Evolutionary conservation across 2,797 vertebrate species (phyloP).

Genomic region (Paguma larvata): DNA sequence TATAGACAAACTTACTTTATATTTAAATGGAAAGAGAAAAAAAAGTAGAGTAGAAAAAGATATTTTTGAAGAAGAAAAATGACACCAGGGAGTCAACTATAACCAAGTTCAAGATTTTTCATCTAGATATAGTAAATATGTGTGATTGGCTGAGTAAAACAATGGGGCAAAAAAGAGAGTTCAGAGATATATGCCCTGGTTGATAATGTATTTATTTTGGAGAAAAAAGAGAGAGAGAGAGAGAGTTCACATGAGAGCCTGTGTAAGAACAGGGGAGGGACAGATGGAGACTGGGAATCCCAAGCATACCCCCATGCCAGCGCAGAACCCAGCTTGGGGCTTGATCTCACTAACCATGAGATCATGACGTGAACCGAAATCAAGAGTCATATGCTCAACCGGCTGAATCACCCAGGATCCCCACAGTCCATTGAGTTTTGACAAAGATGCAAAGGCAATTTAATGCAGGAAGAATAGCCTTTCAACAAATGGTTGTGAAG

Average conservation of each 20-base stretch:
- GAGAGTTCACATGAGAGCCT: too few species aligned
- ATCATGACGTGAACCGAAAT: too few species aligned
- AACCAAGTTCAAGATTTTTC: background rate
- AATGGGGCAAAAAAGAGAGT: background rate
- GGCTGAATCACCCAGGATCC: too few species aligned
- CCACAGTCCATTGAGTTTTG: background rate
- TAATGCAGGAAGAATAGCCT: background rate
- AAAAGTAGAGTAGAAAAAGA: background rate
- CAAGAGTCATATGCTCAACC: too few species aligned
- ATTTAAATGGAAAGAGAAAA: background rate
- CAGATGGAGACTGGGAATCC: too few species aligned
- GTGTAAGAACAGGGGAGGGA: too few species aligned
- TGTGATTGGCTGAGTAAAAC: background rate
- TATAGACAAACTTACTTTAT: background rate
- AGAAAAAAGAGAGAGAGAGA: too few species aligned
- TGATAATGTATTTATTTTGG: too few species aligned
- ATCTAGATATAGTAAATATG: background rate
- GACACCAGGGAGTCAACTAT: background rate
- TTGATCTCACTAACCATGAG: too few species aligned
- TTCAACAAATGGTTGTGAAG: background rate
- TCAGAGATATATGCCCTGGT: background rate
- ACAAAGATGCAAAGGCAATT: background rate
- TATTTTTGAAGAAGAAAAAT: background rate
- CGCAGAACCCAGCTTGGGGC: too few species aligned
- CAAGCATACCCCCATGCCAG: too few species aligned